phyloP scores from a whole-genome alignment of 2,888 invertebrate species.

The Choristoneura rosaceana region DNA sequence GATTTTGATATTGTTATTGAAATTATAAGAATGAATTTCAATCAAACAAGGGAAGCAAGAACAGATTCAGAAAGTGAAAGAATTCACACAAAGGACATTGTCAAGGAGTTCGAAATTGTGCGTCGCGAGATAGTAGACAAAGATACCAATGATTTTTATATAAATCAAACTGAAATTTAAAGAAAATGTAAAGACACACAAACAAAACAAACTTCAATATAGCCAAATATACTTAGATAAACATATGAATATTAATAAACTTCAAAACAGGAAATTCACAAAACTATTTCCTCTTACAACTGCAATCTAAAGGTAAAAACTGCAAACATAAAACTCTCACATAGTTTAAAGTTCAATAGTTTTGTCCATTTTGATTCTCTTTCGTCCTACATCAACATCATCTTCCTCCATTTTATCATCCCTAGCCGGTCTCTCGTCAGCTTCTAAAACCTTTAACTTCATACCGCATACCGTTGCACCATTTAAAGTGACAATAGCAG shows the following conservation, averaged over 20 bases:
- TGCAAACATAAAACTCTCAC: background rate
- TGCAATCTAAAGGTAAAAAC: background rate
- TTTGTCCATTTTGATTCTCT: slow-evolving; percentile 63
- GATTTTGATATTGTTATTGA: too few relatives aligned
- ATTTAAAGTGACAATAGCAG: slow-evolving; percentile 90
- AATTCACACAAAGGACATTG: too few relatives aligned
- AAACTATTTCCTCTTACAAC: slow-evolving; percentile 26
- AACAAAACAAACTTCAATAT: background rate
- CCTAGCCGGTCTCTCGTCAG: slow-evolving; percentile 88
- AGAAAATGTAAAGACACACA: background rate
- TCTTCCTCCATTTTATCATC: slow-evolving; percentile 53
- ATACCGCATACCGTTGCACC: slow-evolving; percentile 94
- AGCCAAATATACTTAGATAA: background rate
- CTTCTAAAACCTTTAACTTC: slow-evolving; percentile 94
- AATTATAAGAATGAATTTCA: too few relatives aligned
- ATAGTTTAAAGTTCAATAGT: slow-evolving; percentile 42
- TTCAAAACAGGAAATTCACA: background rate
- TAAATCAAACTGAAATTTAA: too few relatives aligned
- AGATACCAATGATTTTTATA: too few relatives aligned
- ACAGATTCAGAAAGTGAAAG: too few relatives aligned
- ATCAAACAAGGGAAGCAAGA: too few relatives aligned
- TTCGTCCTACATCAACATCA: slow-evolving; percentile 60
- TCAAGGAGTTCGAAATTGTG: too few relatives aligned
- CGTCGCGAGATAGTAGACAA: too few relatives aligned
- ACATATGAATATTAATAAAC: background rate